A percentile compares a stretch with the other conserved stretches of the same genome.
Conservation (phyloP, 2,113 vertebrate genomes). For the Irena cyanogastra region DNA sequence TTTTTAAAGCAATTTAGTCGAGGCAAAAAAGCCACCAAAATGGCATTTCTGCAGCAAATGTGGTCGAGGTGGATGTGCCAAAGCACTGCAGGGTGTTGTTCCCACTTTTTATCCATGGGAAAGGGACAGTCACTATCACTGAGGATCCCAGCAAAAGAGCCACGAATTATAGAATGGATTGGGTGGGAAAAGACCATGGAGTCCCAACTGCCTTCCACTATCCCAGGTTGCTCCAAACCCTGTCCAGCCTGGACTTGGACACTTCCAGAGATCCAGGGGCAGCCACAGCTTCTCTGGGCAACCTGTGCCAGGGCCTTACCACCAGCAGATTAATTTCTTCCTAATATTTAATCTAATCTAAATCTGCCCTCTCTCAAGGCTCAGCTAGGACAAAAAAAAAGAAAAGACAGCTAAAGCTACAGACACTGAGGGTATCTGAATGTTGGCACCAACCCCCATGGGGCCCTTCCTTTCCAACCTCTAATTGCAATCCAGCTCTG, state of each 20-base stretch:
- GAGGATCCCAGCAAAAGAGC: neutral
- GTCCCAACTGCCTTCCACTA: neutral
- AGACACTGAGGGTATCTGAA: neutral
- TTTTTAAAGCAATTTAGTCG: neutral
- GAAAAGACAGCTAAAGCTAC: neutral
- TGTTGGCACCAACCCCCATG: neutral
- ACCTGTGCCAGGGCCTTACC: neutral
- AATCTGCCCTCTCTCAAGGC: neutral
- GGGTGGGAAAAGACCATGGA: neutral
- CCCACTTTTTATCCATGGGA: neutral
- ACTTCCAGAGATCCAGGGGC: neutral
- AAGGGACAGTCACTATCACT: neutral
- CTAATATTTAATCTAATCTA: neutral
- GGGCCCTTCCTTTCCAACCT: neutral
- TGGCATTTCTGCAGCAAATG: neutral
- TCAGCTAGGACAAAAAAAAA: neutral
- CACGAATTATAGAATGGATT: neutral
- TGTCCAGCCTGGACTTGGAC: fast-evolving
- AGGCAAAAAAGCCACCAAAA: neutral
- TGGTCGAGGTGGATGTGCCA: neutral
- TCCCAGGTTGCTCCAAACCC: neutral
- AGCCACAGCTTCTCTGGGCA: neutral
- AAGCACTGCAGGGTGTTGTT: neutral
- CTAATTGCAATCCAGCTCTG: conserved; percentile 22
- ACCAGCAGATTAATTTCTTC: neutral